These are phyloP conservation scores for Anhinga rufa DNA, from an alignment of 2,113 vertebrate genomes.

Conservation along the genomic window DNA sequence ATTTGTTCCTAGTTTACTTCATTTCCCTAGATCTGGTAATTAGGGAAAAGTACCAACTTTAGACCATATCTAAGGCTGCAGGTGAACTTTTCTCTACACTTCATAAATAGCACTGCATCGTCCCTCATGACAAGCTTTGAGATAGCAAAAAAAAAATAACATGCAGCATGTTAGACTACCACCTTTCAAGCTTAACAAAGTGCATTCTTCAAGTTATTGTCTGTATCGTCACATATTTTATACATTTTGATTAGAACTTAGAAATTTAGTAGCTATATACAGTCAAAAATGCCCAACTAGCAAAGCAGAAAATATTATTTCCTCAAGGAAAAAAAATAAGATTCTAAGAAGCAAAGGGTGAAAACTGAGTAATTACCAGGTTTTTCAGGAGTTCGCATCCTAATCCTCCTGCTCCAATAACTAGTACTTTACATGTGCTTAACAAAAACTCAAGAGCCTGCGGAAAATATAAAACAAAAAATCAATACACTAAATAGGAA, in stretches of 20 bases:
- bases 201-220: neutral
- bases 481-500: constrained; percentile 25
- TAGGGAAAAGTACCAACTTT: neutral
- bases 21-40: neutral
- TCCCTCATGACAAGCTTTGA: neutral
- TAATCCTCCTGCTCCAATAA: constrained; percentile 94
- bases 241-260: neutral
- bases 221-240: neutral
- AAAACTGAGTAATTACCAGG: constrained; percentile 80
- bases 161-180: neutral
- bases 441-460: constrained; percentile 92
- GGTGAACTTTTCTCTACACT: neutral
- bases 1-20: neutral
- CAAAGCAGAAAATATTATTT: neutral
- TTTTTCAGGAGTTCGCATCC: constrained; percentile 97
- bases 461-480: constrained; percentile 55
- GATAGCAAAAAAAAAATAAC: neutral
- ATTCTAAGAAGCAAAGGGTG: neutral
- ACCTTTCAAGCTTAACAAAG: neutral
- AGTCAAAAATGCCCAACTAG: neutral
- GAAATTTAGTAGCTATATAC: neutral
- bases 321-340: neutral
- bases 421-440: constrained; percentile 91
- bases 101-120: neutral
- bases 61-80: neutral